Evolutionary conservation across 2,113 vertebrate genomes (phyloP).

Genomic region (Ictalurus punctatus): DNA sequence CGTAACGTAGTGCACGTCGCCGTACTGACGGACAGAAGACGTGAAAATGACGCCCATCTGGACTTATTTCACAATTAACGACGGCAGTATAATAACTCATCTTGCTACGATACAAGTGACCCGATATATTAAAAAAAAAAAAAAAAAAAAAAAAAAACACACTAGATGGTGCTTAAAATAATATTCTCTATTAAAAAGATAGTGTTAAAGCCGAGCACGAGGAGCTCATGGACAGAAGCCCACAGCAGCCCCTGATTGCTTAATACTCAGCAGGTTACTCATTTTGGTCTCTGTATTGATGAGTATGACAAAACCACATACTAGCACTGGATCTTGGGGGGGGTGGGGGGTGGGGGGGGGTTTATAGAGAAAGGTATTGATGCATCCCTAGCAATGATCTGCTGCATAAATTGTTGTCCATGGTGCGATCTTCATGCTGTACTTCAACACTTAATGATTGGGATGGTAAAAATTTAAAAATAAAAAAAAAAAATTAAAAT

Average conservation of each 20-base stretch:
- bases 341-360: too few species aligned
- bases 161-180: neutral
- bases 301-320: neutral
- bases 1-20: neutral
- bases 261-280: neutral
- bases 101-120: neutral
- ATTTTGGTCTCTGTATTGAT: neutral
- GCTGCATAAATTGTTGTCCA: neutral
- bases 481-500: too few species aligned
- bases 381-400: neutral
- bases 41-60: neutral
- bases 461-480: neutral
- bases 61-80: neutral
- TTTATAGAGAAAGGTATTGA: too few species aligned
- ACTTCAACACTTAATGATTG: neutral
- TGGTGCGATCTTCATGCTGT: neutral
- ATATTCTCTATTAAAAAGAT: neutral
- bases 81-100: neutral
- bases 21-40: neutral
- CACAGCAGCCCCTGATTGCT: neutral
- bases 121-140: neutral
- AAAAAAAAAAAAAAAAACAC: too few species aligned
- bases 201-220: neutral
- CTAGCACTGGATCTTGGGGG: neutral
- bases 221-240: neutral